Percentiles rank a stretch among this genome's conserved stretches.
Conservation (phyloP, 2,888 invertebrate species). For the Eremobia ochroleuca region DNA sequence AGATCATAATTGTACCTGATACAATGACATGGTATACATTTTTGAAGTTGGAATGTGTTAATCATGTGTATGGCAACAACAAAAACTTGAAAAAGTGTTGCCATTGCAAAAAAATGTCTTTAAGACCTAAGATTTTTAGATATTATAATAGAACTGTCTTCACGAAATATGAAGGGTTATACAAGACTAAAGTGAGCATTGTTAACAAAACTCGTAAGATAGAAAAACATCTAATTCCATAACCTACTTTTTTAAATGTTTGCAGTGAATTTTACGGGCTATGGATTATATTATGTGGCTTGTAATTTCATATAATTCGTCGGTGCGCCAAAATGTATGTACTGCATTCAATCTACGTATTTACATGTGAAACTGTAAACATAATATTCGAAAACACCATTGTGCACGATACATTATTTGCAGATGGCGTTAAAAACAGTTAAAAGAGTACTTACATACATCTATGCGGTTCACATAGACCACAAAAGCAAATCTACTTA, state of each 20-base stretch:
- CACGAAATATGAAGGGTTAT: background rate
- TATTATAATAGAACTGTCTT: background rate
- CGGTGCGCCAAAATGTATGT: background rate
- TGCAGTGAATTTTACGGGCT: background rate
- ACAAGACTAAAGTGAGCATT: background rate
- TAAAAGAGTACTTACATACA: slow-evolving; percentile 29
- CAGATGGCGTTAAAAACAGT: slow-evolving; percentile 16
- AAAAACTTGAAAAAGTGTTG: slow-evolving; percentile 7
- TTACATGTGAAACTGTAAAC: background rate
- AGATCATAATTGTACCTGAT: slow-evolving; percentile 43
- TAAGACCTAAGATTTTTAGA: slow-evolving; percentile 8
- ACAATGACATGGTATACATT: slow-evolving; percentile 12
- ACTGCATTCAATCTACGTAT: slow-evolving; percentile 9
- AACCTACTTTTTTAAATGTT: background rate
- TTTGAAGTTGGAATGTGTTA: slow-evolving; percentile 47
- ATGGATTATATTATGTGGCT: background rate
- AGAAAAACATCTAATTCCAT: background rate
- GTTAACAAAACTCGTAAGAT: background rate
- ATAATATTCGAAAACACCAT: slow-evolving; percentile 26
- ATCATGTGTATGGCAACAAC: slow-evolving; percentile 19
- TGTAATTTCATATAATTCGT: background rate
- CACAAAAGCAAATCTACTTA: slow-evolving; percentile 55
- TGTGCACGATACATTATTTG: slow-evolving; percentile 29
- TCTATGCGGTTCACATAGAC: slow-evolving; percentile 49
- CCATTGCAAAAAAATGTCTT: slow-evolving; percentile 8